Base-by-base conservation (phyloP, 2,888 invertebrate genomes). In the Cyaniris semiargus region DNA sequence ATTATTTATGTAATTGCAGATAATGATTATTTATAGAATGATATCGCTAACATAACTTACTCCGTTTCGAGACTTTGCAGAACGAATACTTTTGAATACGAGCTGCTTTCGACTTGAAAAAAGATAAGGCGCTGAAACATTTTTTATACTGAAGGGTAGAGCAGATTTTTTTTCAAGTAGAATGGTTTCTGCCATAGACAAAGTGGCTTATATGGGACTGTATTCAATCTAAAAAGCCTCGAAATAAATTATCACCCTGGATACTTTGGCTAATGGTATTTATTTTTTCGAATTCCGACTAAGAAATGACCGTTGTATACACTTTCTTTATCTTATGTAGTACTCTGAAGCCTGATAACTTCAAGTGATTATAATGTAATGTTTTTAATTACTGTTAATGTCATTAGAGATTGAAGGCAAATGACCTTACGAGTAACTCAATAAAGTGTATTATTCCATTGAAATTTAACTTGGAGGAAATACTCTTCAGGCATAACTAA, bases 331-430 rank as follows among this genome's bases (percentile, higher is more conserved):
- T 66, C 66, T 66, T 66, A 66, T 66, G 66, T 66, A 66, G 66
- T 66, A 66, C 23, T 66, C 15, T 8, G 66, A 66, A 66, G 27
- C 66, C 66, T 18, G 27, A 66, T 66, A 66, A 66, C 27, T 66
- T 66, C 13, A 66, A 15, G 27, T 27, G 66, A 15, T 23, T 21
- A 58, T 58, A n/a, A 58, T 66, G 60, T 66, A 66, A 66, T 66
- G 66, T 66, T 66, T 66, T 66, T 66, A 66, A 66, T 66, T 66
- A 66, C 31, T 66, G 66, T 27, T 66, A 66, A 66, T 66, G 21
- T 66, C 66, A 66, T 66, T 66, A 66, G 27, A 31, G 66, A 66
- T 31, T 6, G 10, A 66, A 1, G 27, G 66, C 66, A 66, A 66
- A 66, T 66, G 66, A 66, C 66, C 66, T 66, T 66, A 66, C 66